Evolutionary conservation across 2,888 invertebrate genomes (phyloP), one percentile per base, ranked within the genome.

Genomic region (Phasia obesa): DNA sequence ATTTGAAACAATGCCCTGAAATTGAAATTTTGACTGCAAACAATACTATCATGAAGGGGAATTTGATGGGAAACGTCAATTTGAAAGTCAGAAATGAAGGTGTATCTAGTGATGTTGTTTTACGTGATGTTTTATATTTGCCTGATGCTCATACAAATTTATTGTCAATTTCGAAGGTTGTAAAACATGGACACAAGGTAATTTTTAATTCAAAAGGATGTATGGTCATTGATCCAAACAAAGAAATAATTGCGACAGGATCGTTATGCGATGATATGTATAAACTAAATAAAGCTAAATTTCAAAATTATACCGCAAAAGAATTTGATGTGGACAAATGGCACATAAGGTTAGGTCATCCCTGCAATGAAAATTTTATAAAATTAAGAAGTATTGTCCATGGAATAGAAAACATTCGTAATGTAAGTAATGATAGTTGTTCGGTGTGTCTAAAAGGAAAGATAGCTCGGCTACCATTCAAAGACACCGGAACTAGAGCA

Each of bases 51-150:
- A 60, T 60, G 60, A 60, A 60, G 42, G 1, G 42, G 21, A 42
- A 60, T 38, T 38, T 38, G 13, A 38, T 38, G 13, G 13, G 13
- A 13, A 13, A 21, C 38, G 23, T 51, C 7, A 42, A 21, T 23
- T 51, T 51, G 13, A 13, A 13, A 4, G 51, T 51, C 1, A 51
- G 23, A 47, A 19, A 51, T 51, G 51, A 13, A 23, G 7, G 38
- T 11, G 13, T 35, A 13, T 51, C 13, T 4, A 25, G 53, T 53
- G n/a, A 53, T 27, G 21, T 53, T 15, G 21, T 23, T n/a, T 42
- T 60, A 42, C 21, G 42, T n/a, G 23, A 42, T 42, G 60, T 42
- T 21, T 42, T 60, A 42, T 60, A 23, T 60, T 13, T 60, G 3
- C 7, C 42, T 21, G 59, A 60, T 23, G 21, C 23, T 23, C 21